Base-by-base conservation (phyloP, 2,797 vertebrate species). In the Thunnus albacares region DNA sequence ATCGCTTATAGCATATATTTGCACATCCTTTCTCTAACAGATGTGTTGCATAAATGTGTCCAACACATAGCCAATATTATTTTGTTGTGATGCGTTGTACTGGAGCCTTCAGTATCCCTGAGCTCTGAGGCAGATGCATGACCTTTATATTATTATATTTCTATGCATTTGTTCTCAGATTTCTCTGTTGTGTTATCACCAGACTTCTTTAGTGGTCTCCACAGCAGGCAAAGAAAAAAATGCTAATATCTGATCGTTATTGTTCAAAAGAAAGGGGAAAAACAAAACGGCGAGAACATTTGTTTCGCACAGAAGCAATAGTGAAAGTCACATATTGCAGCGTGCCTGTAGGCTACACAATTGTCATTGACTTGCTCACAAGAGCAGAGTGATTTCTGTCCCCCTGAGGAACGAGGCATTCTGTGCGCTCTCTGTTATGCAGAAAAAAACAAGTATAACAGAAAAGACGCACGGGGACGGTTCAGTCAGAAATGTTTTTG, bases 361-460 rank as follows among this genome's bases (percentile, higher is more conserved):
- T 87, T 87, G 90, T 85, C 89, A 87, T 71, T 86, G 91, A 83
- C 82, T 65, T 58, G 80, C 80, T 88, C 71, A 90, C 86, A 90
- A 90, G 85, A 90, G 88, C 88, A 86, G 84, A 91, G 80, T 83
- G 83, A 91, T 89, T 84, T 90, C 84, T 89, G 87, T 90, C 88
- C 81, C 87, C 86, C 64, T 35, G 70, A 85, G 89, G 81, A 89
- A 71, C 3, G 73, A 81, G 65, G 84, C 51, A 26, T 66, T 90
- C 66, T 78, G 80, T 87, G 77, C 26, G 5, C 72, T 78, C 70
- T 67, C 75, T 71, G 67, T 83, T 89, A 75, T 70, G 60, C 59
- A 80, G 61, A 63, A 75, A 72, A 83, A 77, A 72, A 77, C 3
- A 71, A 75, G 66, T 43, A 51, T 45, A 75, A 79, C 65, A 71